A percentile compares a stretch with the other conserved stretches of the same genome.
These are phyloP conservation scores for Siderastrea siderea DNA, from an alignment of 92 coral and sea anemone genomes.

Conservation along the genomic window DNA sequence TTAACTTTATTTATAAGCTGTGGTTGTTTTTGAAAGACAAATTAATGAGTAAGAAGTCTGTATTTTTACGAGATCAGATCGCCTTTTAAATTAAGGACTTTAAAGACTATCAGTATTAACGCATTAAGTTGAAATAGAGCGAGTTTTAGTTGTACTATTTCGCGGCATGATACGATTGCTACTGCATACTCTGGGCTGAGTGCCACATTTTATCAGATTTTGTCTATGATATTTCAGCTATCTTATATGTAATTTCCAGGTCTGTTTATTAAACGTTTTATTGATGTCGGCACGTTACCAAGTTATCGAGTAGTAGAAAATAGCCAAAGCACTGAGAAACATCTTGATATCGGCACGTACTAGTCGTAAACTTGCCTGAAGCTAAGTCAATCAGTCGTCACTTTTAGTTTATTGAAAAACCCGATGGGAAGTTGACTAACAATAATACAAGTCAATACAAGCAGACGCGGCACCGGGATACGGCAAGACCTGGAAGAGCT, in stretches of 20 bases:
- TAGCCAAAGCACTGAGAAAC: background rate
- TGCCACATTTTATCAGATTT: slow-evolving; percentile 11
- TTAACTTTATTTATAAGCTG: too few species aligned
- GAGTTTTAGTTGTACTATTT: too few species aligned
- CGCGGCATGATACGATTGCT: too few species aligned
- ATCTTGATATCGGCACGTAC: background rate
- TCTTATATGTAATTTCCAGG: background rate
- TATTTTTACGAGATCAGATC: too few species aligned
- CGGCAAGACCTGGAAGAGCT: background rate
- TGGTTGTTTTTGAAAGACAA: too few species aligned
- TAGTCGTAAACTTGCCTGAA: background rate
- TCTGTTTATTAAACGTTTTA: slow-evolving; percentile 6
- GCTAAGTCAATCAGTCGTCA: slow-evolving; percentile 15
- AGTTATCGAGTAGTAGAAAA: background rate
- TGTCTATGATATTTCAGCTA: background rate
- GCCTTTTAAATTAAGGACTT: too few species aligned
- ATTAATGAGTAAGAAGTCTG: too few species aligned
- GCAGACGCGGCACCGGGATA: background rate
- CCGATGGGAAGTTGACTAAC: background rate
- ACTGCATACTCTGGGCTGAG: background rate
- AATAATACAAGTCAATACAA: background rate
- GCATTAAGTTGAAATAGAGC: too few species aligned
- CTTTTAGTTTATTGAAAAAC: background rate
- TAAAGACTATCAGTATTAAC: too few species aligned
- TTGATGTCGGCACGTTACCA: slow-evolving; percentile 27